These are phyloP conservation scores for Parnassius orleans DNA, from an alignment of 2,888 invertebrate species.

Conservation along the genomic window DNA sequence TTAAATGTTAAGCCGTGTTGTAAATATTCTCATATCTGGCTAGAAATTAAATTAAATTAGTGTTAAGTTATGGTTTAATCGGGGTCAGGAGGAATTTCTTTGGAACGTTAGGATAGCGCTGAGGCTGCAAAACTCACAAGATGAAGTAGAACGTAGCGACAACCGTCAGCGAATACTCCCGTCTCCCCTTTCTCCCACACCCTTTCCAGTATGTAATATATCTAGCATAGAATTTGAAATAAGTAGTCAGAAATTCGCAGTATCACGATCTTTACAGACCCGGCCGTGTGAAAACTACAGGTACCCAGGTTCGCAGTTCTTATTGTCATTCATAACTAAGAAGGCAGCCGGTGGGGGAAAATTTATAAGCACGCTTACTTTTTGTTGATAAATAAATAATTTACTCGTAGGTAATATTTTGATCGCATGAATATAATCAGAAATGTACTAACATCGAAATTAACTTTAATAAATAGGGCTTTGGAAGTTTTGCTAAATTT, in stretches of 20 bases:
- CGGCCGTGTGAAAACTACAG: conserved; percentile 27
- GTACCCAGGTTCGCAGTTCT: conserved; percentile 31
- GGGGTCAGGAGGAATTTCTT: conserved; percentile 42
- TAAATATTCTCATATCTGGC: too few species aligned
- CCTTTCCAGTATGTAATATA: conserved; percentile 42
- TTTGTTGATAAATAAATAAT: too few species aligned
- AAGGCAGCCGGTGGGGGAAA: conserved; percentile 29
- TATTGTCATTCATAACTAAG: conserved; percentile 51
- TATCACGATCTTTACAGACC: conserved; percentile 21
- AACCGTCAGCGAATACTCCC: conserved; percentile 48
- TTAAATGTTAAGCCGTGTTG: too few species aligned
- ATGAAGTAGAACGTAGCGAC: conserved; percentile 41
- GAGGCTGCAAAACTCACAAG: conserved; percentile 43
- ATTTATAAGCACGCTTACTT: too few species aligned
- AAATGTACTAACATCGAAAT: neutral
- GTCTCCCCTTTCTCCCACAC: conserved; percentile 34
- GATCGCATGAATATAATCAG: neutral
- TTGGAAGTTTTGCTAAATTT: conserved; percentile 34
- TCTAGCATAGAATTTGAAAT: conserved; percentile 28
- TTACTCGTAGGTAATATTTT: too few species aligned
- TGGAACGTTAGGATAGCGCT: conserved; percentile 40
- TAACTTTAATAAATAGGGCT: neutral
- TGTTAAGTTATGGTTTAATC: conserved; percentile 41
- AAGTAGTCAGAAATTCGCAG: conserved; percentile 28
- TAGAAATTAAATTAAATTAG: conserved; percentile 3